Percentiles rank a stretch among this genome's conserved stretches.
phyloP scores from a whole-genome alignment of 2,797 vertebrate genomes.

The Danio choprae region DNA sequence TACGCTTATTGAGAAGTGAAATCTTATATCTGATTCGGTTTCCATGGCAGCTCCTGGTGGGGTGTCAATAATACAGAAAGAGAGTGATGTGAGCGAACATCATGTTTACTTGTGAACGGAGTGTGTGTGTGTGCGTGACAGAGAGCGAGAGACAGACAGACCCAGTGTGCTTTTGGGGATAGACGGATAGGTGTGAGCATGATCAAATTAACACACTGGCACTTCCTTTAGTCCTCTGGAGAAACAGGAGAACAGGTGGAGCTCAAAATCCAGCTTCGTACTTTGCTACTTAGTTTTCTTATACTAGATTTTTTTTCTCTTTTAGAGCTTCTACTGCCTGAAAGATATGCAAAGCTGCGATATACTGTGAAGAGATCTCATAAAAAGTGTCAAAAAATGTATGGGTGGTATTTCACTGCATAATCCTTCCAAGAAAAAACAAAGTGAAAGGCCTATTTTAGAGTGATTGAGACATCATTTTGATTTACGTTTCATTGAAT shows the following conservation, averaged over 20 bases:
- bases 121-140: conserved; percentile 4
- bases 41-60: conserved; percentile 47
- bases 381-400: background rate
- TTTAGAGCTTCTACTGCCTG: background rate
- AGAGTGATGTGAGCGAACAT: conserved; percentile 32
- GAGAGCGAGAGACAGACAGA: conserved; percentile 31
- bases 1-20: conserved; percentile 36
- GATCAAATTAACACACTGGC: conserved; percentile 42
- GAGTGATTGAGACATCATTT: background rate
- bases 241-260: conserved; percentile 35
- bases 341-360: background rate
- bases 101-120: conserved; percentile 10
- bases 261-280: background rate
- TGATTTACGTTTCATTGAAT: too few relatives aligned
- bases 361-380: background rate
- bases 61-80: conserved; percentile 25
- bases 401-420: background rate
- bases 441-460: background rate
- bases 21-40: conserved; percentile 43
- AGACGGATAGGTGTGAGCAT: conserved; percentile 33
- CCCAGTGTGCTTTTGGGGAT: conserved; percentile 3
- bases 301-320: too few relatives aligned
- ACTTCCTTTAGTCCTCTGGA: conserved; percentile 28
- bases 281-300: too few relatives aligned
- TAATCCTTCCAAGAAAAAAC: background rate